phyloP scores from a whole-genome alignment of 2,113 vertebrate species.

The Zosterops japonicus region DNA sequence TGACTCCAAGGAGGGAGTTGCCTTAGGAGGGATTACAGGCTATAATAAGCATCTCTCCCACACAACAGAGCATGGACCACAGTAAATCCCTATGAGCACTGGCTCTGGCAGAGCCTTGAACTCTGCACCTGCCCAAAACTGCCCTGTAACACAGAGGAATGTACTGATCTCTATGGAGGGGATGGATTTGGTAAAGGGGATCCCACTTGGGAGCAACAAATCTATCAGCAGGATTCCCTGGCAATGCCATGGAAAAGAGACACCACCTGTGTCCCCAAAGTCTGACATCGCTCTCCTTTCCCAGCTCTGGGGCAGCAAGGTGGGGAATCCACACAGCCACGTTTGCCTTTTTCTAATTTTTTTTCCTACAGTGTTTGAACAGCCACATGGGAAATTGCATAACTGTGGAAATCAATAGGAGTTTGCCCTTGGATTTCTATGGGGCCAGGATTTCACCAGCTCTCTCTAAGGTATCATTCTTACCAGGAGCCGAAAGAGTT shows the following conservation, averaged over 20 bases:
- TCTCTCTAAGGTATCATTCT: not conserved
- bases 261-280: rapidly evolving
- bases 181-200: not conserved
- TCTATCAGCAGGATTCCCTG: rapidly evolving
- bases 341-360: not conserved
- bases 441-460: not conserved
- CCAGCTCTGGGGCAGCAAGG: not conserved
- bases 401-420: not conserved
- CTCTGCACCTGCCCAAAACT: not conserved
- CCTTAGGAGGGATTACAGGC: not conserved
- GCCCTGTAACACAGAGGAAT: not conserved
- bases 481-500: not conserved
- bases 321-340: not conserved
- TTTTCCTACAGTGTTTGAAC: not conserved
- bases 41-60: not conserved
- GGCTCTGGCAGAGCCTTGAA: not conserved
- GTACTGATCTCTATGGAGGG: not conserved
- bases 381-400: not conserved
- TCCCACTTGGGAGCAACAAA: not conserved
- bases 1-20: constrained; percentile 24
- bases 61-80: not conserved
- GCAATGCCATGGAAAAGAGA: rapidly evolving
- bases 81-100: not conserved
- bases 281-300: not conserved
- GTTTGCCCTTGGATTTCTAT: not conserved